Percentiles rank a stretch among this genome's conserved stretches.
Conservation (phyloP, 2,888 invertebrate genomes). For the Meandrusa payeni region DNA sequence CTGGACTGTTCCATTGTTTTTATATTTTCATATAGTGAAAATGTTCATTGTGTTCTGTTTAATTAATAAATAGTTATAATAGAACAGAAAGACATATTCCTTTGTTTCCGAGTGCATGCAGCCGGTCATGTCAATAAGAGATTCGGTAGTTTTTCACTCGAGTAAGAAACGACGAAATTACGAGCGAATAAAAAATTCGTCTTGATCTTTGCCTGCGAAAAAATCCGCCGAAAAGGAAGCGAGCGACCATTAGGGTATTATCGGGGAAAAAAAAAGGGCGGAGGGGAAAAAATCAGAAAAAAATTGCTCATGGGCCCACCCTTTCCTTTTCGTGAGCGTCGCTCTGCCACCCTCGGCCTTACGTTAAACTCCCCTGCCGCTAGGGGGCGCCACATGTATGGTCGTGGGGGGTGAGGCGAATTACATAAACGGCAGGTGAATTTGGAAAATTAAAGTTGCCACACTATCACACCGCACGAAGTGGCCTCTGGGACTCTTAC, state of each 20-base stretch:
- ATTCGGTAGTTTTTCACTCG: constrained; percentile 39
- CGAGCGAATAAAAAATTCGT: constrained; percentile 71
- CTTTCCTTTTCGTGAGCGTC: constrained; percentile 76
- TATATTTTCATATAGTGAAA: too few relatives aligned
- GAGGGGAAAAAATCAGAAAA: constrained; percentile 73
- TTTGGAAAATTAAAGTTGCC: constrained; percentile 76
- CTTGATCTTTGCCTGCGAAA: constrained; percentile 69
- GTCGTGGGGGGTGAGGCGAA: constrained; percentile 54
- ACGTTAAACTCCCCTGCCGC: constrained; percentile 60
- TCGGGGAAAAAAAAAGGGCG: constrained; percentile 68
- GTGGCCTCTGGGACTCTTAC: constrained; percentile 31
- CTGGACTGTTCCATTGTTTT: too few relatives aligned
- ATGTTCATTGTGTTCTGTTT: too few relatives aligned
- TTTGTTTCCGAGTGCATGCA: too few relatives aligned
- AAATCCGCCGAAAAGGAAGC: constrained; percentile 76
- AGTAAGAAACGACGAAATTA: constrained; percentile 71
- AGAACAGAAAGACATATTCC: too few relatives aligned
- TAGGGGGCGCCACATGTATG: constrained; percentile 61
- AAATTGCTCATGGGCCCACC: constrained; percentile 75
- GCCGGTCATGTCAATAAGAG: neutral
- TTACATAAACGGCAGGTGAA: constrained; percentile 76
- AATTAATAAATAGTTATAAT: too few relatives aligned
- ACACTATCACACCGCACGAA: constrained; percentile 45
- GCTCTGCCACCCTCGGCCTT: constrained; percentile 59
- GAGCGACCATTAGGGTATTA: constrained; percentile 79